Base-by-base conservation (phyloP, 2,888 invertebrate species). In the Callimorpha dominula region DNA sequence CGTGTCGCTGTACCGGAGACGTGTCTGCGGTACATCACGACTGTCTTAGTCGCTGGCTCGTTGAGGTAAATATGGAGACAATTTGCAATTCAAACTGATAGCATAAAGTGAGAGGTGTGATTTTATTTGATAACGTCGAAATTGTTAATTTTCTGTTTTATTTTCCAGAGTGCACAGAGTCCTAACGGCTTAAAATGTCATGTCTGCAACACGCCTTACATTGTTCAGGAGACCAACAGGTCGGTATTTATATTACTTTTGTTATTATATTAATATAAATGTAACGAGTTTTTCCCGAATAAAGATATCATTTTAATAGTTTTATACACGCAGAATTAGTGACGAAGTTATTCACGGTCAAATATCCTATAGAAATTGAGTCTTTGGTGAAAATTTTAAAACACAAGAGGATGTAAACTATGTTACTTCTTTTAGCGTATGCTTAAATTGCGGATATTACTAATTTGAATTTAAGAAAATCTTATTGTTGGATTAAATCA, bases 1-100 rank as follows among this genome's bases (percentile, higher is more conserved):
- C 99, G 15, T 99, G 99, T 88, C 97, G 97, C 73, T 99, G 99
- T 91, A 97, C 98, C 65, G 99, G 99, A 12, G 99, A 99, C 92
- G 98, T 98, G n/a, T 97, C 98, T 75, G 97, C 97, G 50, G 99
- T 99, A 68, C 98, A 99, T 94, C 98, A 99, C 90, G 98, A 99
- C 91, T 99, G 99, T 90, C 96, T 99, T 71, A 96, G 98, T 76
- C 96, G 98, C 78, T 99, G 99, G 99, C 96, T 99, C 1, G 97
- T 98, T 71, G 98, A 99, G 96, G 98, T 98, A 86, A 54, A n/a
- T 65, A 68, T 49, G 2, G 46, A 60, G 8, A 11, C 14, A 4
- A 11, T 1, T 31, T 9, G 43, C 6, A 46, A 46, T 46, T 46
- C 9, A 46, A 42, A n/a, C 5, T 14, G 4, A 11, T 54, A 54